phyloP scores from a whole-genome alignment of 1,140 invertebrate genomes.

The Drosophila simulans region DNA sequence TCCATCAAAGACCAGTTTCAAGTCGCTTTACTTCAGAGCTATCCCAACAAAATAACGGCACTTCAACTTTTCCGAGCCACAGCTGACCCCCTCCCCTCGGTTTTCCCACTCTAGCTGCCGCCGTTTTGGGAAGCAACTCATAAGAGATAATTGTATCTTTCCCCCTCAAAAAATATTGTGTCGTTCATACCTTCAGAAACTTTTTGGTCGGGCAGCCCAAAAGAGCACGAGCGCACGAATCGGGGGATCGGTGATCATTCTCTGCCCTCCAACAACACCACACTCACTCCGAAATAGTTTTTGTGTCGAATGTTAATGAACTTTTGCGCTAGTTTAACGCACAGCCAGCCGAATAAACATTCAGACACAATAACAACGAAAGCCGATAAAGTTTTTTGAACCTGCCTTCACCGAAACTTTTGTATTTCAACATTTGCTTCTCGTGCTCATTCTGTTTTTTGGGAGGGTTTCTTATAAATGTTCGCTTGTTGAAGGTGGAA shows the following conservation, averaged over 20 bases:
- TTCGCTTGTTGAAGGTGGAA: slow-evolving; percentile 41
- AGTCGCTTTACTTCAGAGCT: slow-evolving; percentile 65
- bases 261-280: slow-evolving; percentile 22
- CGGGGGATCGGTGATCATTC: slow-evolving; percentile 11
- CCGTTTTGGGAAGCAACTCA: slow-evolving; percentile 23
- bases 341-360: slow-evolving; percentile 47
- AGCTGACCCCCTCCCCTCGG: neutral
- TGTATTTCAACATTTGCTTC: slow-evolving; percentile 43
- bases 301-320: slow-evolving; percentile 83
- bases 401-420: slow-evolving; percentile 43
- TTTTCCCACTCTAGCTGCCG: slow-evolving; percentile 8
- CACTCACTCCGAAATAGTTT: slow-evolving; percentile 69
- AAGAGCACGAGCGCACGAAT: slow-evolving; percentile 4
- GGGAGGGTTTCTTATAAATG: slow-evolving; percentile 9
- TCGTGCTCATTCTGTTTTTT: slow-evolving; percentile 22
- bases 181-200: slow-evolving; percentile 25
- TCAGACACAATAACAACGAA: slow-evolving; percentile 30
- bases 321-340: slow-evolving; percentile 78
- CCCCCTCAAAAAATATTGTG: slow-evolving; percentile 21
- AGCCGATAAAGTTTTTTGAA: slow-evolving; percentile 76
- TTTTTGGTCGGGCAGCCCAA: slow-evolving; percentile 31
- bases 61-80: slow-evolving; percentile 7
- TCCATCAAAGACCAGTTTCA: slow-evolving; percentile 50
- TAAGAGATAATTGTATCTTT: slow-evolving; percentile 56
- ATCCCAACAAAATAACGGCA: slow-evolving; percentile 79